These are phyloP conservation scores for Neomonachus schauinslandi DNA, from an alignment of 2,113 vertebrate genomes.

Conservation along the genomic window DNA sequence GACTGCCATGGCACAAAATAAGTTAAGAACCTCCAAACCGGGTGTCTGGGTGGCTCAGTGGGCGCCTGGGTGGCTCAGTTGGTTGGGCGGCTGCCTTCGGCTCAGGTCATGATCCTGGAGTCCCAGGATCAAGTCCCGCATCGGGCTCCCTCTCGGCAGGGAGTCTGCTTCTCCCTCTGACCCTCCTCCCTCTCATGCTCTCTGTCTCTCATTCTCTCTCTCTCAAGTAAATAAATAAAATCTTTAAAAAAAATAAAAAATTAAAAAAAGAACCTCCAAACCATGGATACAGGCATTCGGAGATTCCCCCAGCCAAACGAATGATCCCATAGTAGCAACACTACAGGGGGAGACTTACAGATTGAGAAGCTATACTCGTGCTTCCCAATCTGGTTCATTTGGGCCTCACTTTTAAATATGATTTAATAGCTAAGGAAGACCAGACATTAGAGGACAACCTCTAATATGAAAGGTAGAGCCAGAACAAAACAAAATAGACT, in stretches of 20 bases:
- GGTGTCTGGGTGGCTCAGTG: no score
- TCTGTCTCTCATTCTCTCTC: no score
- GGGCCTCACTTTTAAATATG: background rate
- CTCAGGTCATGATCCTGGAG: no score
- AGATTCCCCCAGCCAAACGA: background rate
- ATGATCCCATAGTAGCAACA: background rate
- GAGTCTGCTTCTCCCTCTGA: no score
- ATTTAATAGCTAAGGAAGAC: background rate
- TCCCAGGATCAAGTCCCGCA: no score
- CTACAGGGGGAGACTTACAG: background rate
- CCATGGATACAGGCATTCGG: background rate
- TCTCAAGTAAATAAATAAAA: no score
- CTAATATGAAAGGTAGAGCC: background rate
- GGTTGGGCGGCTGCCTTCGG: no score
- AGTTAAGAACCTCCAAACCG: background rate
- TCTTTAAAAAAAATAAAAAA: no score
- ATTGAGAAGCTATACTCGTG: background rate
- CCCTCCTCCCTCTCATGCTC: no score
- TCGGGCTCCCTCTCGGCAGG: no score
- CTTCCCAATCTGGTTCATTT: background rate
- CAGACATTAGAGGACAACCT: background rate
- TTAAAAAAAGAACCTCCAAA: background rate
- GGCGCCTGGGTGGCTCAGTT: no score
- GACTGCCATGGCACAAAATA: background rate
- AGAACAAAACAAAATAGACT: background rate